Percentiles rank a stretch among this genome's conserved stretches.
phyloP scores from a whole-genome alignment of 2,888 invertebrate genomes.

The Chaetogeoica ovagalla region DNA sequence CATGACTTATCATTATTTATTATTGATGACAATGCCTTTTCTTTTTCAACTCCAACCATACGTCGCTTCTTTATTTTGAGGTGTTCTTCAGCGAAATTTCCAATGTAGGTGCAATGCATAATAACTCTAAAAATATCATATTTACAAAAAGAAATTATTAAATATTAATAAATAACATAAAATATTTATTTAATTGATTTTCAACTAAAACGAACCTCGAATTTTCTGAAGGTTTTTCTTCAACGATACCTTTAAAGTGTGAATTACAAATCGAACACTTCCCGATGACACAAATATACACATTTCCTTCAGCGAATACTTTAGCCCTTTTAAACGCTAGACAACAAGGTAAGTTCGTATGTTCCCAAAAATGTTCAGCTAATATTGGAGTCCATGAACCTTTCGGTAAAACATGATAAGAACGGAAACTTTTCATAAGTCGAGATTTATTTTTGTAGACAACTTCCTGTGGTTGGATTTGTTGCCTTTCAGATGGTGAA shows the following conservation, averaged over 20 bases:
- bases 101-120: not conserved
- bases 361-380: constrained; percentile 6
- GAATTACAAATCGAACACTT: not conserved
- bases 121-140: constrained; percentile 1
- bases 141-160: no score
- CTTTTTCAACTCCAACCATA: not conserved
- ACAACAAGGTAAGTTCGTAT: not conserved
- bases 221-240: not conserved
- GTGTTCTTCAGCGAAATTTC: not conserved
- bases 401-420: not conserved
- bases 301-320: not conserved
- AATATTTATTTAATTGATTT: not conserved
- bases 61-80: not conserved
- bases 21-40: not conserved
- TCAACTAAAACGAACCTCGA: not conserved
- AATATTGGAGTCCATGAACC: not conserved
- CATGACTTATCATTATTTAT: not conserved
- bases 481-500: not conserved
- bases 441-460: not conserved
- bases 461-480: not conserved
- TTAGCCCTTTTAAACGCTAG: not conserved
- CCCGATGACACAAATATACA: not conserved
- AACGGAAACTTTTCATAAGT: not conserved
- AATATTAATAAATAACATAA: not conserved
- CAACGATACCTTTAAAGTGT: not conserved